Conservation (phyloP, 2,113 vertebrate genomes). For the Numida meleagris region DNA sequence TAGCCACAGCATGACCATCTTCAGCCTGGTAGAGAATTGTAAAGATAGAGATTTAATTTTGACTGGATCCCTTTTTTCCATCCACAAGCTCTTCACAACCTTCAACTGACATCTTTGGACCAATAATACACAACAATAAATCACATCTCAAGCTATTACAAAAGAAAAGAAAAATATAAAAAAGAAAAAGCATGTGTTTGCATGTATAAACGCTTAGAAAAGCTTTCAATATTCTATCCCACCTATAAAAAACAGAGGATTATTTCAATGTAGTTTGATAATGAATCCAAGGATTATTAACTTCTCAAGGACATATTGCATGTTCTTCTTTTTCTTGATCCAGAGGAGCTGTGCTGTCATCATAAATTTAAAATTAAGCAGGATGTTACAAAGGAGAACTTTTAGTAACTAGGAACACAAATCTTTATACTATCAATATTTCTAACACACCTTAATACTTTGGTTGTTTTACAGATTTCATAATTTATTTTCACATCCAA, state of each 20-base stretch:
- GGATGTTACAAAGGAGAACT: not conserved
- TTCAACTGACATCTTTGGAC: not conserved
- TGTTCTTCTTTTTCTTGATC: not conserved
- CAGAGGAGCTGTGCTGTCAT: too few relatives aligned
- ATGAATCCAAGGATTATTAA: not conserved
- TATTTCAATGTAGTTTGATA: not conserved
- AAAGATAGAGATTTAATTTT: not conserved
- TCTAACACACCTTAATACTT: not conserved
- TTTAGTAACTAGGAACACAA: not conserved
- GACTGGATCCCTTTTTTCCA: not conserved
- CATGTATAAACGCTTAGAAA: not conserved
- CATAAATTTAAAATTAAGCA: not conserved
- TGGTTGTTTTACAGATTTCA: not conserved
- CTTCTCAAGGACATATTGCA: not conserved
- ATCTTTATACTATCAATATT: not conserved
- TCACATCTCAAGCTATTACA: not conserved
- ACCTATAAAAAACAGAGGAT: not conserved
- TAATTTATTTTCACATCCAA: not conserved
- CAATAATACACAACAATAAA: not conserved
- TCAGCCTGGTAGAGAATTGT: slow-evolving; percentile 81
- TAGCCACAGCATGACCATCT: slow-evolving; percentile 89
- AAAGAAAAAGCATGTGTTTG: not conserved
- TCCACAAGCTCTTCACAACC: not conserved
- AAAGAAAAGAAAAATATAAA: not conserved
- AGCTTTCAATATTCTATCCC: not conserved